Base-by-base conservation (phyloP, 2,113 vertebrate genomes). In the Siphamia tubifer region DNA sequence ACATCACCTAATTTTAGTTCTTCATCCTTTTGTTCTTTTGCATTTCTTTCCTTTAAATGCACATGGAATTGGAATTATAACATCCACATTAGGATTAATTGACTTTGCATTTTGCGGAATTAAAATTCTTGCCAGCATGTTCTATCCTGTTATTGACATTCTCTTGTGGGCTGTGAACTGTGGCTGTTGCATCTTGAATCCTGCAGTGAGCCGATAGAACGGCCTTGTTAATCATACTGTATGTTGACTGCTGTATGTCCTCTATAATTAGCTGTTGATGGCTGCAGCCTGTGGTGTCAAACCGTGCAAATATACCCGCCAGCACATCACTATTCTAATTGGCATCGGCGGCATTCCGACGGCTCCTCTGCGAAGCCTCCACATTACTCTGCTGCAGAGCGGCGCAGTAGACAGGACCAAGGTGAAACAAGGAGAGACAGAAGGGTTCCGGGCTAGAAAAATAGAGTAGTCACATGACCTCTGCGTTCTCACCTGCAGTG, bases 221-320 rank as follows among this genome's bases (percentile, higher is more conserved):
- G 45, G 39, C 21, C 13, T 20, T 6, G 28, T 61, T 48, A 55
- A 53, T 82, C 61, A 24, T 23, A 34, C 36, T 8, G 6, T 42
- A 6, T 40, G 36, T 27, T 39, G 62, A 57, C 56, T 56, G 35
- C 21, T 54, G 24, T 44, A 43, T 25, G 21, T 76, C 35, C 52
- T 55, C 43, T 44, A 36, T 70, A 79, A 79, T 83, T 77, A 64
- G 52, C 51, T 17, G 67, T 17, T 66, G 62, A 56, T 25, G 16
- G 54, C 39, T 56, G 40, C 60, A 19, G 36, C 55, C 27, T 21
- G 38, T 8, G 44, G 19, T 23, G 68, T 58, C 72, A 62, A 16
- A 52, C 54, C 19, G 13, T 47, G 63, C 47, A 76, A 74, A 68
- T 45, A 53, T 39, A 16, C 44, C 52, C 5, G 4, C 5, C 34